A percentile compares a stretch with the other conserved stretches of the same genome.
phyloP scores from a whole-genome alignment of 2,797 vertebrate species.

The Malacoraja senta region DNA sequence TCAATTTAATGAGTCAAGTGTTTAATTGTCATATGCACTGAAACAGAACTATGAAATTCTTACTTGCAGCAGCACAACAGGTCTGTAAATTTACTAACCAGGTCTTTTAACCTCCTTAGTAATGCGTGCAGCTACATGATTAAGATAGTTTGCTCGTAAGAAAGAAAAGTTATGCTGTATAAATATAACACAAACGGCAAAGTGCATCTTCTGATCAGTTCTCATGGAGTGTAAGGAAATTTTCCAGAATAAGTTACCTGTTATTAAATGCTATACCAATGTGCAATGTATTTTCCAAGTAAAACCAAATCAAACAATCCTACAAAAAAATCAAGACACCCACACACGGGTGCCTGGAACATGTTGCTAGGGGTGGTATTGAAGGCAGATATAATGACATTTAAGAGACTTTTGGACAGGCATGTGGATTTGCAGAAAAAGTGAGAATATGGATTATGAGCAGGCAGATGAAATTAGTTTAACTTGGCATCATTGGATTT shows the following conservation, averaged over 20 bases:
- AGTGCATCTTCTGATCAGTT: background rate
- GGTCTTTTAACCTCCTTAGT: background rate
- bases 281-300: background rate
- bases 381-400: too few relatives aligned
- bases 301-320: background rate
- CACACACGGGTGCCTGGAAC: too few relatives aligned
- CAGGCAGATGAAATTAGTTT: too few relatives aligned
- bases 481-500: too few relatives aligned
- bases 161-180: background rate
- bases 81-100: background rate
- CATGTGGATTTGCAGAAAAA: too few relatives aligned
- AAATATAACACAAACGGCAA: background rate
- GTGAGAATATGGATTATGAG: too few relatives aligned
- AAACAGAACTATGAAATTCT: too few relatives aligned
- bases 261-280: background rate
- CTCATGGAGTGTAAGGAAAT: background rate
- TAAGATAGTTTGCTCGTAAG: conserved; percentile 37
- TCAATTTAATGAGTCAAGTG: background rate
- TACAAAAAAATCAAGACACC: background rate
- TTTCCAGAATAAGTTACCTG: background rate
- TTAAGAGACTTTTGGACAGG: too few relatives aligned
- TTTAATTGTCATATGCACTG: too few relatives aligned
- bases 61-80: too few relatives aligned
- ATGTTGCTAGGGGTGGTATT: too few relatives aligned
- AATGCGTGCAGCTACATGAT: background rate